Evolutionary conservation across 2,113 vertebrate genomes (phyloP), one percentile per base, ranked within the genome.

Genomic region (Apteryx owenii): DNA sequence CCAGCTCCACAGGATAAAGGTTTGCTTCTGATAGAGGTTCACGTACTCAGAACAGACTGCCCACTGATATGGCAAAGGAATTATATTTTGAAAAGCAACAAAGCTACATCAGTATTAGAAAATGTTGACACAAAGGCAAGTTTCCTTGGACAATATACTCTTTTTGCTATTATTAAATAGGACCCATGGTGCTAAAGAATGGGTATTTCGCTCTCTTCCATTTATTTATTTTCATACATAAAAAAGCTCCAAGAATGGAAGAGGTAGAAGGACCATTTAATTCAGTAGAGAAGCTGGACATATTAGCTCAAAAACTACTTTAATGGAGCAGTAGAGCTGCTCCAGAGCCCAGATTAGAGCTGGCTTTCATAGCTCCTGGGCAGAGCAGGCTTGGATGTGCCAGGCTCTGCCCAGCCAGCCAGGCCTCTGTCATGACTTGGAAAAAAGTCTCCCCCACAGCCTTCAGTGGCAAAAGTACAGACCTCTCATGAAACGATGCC

Each of bases 1-100:
- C 87, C 88, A 85, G 93, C 51, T 94, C 85, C 93, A 82, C 90
- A 86, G 95, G 93, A 96, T 91, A 97, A 97, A 97, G 87, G 70
- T 94, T 97, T 96, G 95, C 90, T 95, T 94, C 80, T 94, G 66
- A 81, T 79, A 95, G 94, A 93, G 56, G 33, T 91, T 97, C 94
- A 94, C 58, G 91, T 96, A 96, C 69, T 81, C 97, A 91, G 92
- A 86, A 90, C 68, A 97, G 93, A 71, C 93, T 95, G 95, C 87
- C 93, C 79, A 88, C 17, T 82, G 91, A 92, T 48, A 97, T 1
- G 62, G 85, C 53, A 89, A 79, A 96, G 46, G 68, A 89, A 89
- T 85, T 64, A 58, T 48, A 81, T 77, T 81, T 78, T 90, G 93
- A 80, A 76, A 82, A 77, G 81, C 1, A 23, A 51, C 20, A 93